Conservation (phyloP, 1,140 invertebrate genomes). For the Phortica variegata region DNA sequence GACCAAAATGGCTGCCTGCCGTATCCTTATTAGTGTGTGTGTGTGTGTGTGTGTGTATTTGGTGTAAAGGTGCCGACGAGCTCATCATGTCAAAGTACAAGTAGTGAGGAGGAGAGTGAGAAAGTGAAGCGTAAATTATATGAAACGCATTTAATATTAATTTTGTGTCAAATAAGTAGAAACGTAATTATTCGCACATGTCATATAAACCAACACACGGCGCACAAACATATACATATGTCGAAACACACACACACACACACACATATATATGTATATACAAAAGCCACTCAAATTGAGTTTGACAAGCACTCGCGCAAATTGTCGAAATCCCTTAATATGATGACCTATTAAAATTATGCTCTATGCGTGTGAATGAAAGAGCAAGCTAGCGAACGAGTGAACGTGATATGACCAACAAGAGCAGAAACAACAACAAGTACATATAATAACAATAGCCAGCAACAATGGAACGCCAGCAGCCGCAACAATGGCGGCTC, state of each 20-base stretch:
- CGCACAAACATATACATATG: neutral
- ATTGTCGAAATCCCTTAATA: constrained; percentile 46
- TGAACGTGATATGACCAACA: too few species aligned
- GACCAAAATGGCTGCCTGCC: constrained; percentile 40
- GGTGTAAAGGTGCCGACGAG: constrained; percentile 18
- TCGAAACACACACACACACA: constrained; percentile 19
- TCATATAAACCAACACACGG: too few species aligned
- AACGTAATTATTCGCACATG: constrained; percentile 53
- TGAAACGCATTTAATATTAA: constrained; percentile 36
- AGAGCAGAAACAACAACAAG: neutral
- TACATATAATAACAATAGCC: too few species aligned
- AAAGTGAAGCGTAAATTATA: constrained; percentile 5
- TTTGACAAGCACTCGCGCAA: constrained; percentile 14
- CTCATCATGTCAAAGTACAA: neutral
- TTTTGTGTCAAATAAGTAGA: constrained; percentile 53
- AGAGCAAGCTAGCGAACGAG: too few species aligned
- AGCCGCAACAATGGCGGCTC: too few species aligned
- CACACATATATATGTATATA: constrained; percentile 14
- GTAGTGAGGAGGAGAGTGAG: neutral
- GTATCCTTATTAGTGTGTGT: too few species aligned
- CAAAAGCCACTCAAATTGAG: constrained; percentile 18
- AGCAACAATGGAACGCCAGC: too few species aligned
- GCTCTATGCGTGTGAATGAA: constrained; percentile 19
- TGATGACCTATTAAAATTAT: constrained; percentile 52
- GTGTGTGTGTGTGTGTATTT: too few species aligned